phyloP scores from a whole-genome alignment of 2,797 vertebrate species.

The Margarornis squamiger region DNA sequence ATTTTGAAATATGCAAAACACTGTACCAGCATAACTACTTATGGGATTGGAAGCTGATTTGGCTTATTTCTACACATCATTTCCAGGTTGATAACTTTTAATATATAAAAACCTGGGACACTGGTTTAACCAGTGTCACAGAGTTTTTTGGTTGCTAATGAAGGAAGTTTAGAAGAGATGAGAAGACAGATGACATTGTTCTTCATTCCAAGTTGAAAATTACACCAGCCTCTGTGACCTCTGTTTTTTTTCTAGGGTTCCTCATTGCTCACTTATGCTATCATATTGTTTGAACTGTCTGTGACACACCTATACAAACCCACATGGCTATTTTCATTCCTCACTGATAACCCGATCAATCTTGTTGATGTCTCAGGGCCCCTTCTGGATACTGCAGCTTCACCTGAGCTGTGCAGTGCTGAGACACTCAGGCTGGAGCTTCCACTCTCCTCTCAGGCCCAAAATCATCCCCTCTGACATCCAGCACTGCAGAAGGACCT shows the following conservation, averaged over 20 bases:
- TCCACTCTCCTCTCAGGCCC: neutral
- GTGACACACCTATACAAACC: accelerated
- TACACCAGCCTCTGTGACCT: neutral
- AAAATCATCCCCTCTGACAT: neutral
- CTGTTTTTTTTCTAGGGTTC: neutral
- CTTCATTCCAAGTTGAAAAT: neutral
- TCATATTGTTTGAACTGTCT: neutral
- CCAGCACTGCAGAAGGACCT: neutral
- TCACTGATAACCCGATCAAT: neutral
- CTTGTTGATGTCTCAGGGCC: neutral
- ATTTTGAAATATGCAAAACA: neutral
- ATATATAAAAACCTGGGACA: neutral
- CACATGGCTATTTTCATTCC: neutral
- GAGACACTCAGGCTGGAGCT: neutral
- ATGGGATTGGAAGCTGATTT: neutral
- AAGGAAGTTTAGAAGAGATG: neutral
- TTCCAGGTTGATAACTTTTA: neutral
- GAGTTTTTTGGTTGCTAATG: neutral
- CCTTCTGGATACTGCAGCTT: neutral
- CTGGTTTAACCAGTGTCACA: neutral
- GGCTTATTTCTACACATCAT: neutral
- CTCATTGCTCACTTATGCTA: neutral
- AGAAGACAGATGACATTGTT: neutral
- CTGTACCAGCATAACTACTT: neutral
- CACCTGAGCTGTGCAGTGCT: neutral